A percentile compares a stretch with the other conserved stretches of the same genome.
phyloP scores from a whole-genome alignment of 2,797 vertebrate species.

The Manis pentadactyla region DNA sequence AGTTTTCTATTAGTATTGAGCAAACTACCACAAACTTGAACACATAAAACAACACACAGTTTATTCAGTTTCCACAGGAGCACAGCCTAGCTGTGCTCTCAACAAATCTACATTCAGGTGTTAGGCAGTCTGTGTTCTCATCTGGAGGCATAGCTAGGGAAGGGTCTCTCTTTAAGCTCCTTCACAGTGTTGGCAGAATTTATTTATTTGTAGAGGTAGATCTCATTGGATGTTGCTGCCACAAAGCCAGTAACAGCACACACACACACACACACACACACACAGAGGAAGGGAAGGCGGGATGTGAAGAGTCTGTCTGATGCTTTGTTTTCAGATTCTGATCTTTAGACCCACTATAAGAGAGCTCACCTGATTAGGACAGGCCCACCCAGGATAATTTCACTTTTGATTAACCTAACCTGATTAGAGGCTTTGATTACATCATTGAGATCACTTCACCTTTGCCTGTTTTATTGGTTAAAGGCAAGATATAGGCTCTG shows the following conservation, averaged over 20 bases:
- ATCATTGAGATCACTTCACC: background rate
- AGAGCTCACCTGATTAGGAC: background rate
- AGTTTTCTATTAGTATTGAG: background rate
- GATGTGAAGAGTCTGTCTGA: background rate
- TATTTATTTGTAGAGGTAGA: background rate
- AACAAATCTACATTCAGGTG: background rate
- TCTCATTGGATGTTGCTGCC: background rate
- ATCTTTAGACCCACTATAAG: background rate
- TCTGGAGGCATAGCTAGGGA: background rate
- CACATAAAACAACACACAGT: background rate
- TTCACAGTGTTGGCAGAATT: background rate
- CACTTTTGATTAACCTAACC: background rate
- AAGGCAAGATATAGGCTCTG: background rate
- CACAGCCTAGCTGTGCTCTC: rapidly evolving
- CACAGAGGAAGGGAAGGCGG: too few relatives aligned
- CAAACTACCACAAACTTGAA: background rate
- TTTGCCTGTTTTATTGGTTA: background rate
- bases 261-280: too few relatives aligned
- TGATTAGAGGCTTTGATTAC: background rate
- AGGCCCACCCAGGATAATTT: background rate
- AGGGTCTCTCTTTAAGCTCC: background rate
- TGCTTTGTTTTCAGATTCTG: background rate
- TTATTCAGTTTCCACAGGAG: background rate
- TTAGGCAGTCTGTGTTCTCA: background rate
- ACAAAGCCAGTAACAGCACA: background rate